phyloP scores from a whole-genome alignment of 2,797 vertebrate species.

The Pogoniulus pusillus region DNA sequence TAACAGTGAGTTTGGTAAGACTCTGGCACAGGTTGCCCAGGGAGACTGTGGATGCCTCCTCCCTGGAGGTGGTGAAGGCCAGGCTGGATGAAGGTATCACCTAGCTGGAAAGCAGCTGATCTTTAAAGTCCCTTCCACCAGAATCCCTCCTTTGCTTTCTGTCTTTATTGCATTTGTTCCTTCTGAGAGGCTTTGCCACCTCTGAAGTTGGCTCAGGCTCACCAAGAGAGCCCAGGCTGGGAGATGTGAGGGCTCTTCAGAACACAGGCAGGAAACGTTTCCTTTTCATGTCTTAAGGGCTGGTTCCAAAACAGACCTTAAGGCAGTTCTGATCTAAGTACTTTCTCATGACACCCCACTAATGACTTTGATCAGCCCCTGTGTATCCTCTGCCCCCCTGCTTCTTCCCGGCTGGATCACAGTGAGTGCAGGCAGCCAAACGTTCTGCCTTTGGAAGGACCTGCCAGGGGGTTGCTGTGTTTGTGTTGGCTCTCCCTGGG shows the following conservation, averaged over 20 bases:
- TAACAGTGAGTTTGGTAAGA: too few species aligned
- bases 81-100: too few species aligned
- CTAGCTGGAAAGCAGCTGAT: too few species aligned
- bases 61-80: too few species aligned
- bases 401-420: neutral
- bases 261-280: slow-evolving; percentile 28
- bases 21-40: too few species aligned
- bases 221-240: neutral
- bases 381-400: neutral
- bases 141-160: neutral
- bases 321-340: slow-evolving; percentile 17
- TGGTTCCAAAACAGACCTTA: slow-evolving; percentile 14
- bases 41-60: too few species aligned
- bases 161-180: neutral
- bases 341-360: neutral
- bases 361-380: slow-evolving; percentile 17
- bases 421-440: neutral
- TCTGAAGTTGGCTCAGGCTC: neutral
- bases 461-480: neutral
- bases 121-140: too few species aligned
- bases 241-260: neutral
- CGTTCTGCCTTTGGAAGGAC: neutral
- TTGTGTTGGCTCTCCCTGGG: slow-evolving; percentile 12
- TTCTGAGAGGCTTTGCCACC: neutral
- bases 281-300: slow-evolving; percentile 27